Evolutionary conservation across 2,797 vertebrate species (phyloP).

Genomic region (Enoplosus armatus): DNA sequence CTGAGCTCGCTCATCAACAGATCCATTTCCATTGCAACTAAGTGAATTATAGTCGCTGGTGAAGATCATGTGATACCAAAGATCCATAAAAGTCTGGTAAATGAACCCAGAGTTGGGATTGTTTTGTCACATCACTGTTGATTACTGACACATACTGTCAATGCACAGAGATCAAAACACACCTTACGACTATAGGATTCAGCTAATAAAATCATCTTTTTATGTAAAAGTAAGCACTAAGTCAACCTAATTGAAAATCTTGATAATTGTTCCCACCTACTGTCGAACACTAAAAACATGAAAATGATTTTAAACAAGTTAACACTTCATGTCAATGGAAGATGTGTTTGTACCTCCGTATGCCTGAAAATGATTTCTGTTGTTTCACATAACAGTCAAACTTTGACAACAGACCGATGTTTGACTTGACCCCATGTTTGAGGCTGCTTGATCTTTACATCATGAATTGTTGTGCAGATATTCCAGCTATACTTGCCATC

Average conservation of each 20-base stretch:
- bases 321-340: not conserved
- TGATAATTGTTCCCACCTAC: too few relatives aligned
- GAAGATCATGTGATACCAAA: not conserved
- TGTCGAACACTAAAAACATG: not conserved
- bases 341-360: not conserved
- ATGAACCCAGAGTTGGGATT: not conserved
- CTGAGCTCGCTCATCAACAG: not conserved
- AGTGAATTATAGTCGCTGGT: not conserved
- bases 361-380: not conserved
- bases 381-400: not conserved
- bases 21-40: not conserved
- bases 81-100: not conserved
- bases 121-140: not conserved
- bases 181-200: slow-evolving; percentile 6
- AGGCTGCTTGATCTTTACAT: not conserved
- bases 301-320: not conserved
- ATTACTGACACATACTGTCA: not conserved
- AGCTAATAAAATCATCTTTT: not conserved
- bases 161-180: not conserved
- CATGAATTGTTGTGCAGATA: slow-evolving; percentile 1
- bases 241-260: not conserved
- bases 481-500: slow-evolving; percentile 5
- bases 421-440: not conserved
- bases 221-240: not conserved
- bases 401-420: too few relatives aligned